A percentile compares a stretch with the other conserved stretches of the same genome.
phyloP scores from a whole-genome alignment of 2,888 invertebrate species.

The Aelia acuminata region DNA sequence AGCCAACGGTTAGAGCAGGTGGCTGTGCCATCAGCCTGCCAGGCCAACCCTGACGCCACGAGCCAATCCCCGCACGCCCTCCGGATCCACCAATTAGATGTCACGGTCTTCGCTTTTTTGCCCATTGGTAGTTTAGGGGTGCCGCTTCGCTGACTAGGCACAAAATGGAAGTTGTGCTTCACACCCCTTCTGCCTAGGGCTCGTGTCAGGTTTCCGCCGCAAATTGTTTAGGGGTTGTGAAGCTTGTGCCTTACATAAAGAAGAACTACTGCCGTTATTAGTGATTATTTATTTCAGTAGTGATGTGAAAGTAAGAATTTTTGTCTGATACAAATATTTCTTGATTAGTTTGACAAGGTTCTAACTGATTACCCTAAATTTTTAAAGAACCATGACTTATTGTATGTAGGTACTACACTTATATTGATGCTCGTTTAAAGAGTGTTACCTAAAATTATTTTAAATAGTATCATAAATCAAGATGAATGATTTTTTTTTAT shows the following conservation, averaged over 20 bases:
- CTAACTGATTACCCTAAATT: too few species aligned
- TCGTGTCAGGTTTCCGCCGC: neutral
- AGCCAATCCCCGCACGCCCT: neutral
- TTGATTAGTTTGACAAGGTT: too few species aligned
- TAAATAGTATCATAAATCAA: too few species aligned
- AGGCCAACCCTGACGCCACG: conserved; percentile 28
- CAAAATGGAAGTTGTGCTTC: conserved; percentile 42
- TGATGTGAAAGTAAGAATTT: too few species aligned
- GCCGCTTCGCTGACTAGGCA: neutral
- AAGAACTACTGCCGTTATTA: neutral
- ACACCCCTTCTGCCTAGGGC: neutral
- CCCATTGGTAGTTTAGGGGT: conserved; percentile 9
- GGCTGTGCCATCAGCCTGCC: neutral
- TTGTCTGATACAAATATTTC: too few species aligned
- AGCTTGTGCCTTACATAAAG: neutral
- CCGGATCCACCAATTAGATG: conserved; percentile 12
- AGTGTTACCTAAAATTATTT: too few species aligned
- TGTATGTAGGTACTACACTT: too few species aligned
- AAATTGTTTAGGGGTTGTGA: too few species aligned
- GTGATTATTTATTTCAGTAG: too few species aligned
- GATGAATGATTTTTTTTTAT: too few species aligned
- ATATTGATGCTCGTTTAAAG: too few species aligned
- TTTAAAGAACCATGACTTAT: too few species aligned
- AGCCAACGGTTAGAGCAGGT: conserved; percentile 18
- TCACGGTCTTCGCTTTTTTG: conserved; percentile 15